Evolutionary conservation across 2,888 invertebrate genomes (phyloP).

Genomic region (Eupithecia subumbrata): DNA sequence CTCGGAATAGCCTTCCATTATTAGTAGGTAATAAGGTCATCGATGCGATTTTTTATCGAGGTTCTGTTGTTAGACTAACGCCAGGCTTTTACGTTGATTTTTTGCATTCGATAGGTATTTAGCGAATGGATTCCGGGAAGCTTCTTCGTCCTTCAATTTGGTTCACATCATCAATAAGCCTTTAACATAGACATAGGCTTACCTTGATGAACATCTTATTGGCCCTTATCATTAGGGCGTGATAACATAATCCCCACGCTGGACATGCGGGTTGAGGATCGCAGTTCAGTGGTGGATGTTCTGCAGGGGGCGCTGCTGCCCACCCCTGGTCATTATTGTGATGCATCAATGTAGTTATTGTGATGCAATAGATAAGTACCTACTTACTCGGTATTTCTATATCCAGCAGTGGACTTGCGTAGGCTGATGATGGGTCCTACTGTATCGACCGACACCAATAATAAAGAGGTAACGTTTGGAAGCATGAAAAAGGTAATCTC

Average conservation of each 20-base stretch:
- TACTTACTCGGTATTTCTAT: too few species aligned
- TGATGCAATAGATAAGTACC: too few species aligned
- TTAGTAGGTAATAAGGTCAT: background rate
- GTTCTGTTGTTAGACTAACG: background rate
- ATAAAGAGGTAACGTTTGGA: too few species aligned
- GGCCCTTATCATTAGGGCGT: background rate
- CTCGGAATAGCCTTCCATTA: background rate
- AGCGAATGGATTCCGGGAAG: background rate
- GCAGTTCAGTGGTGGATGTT: background rate
- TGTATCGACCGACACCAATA: too few species aligned
- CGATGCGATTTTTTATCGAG: background rate
- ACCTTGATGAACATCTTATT: background rate
- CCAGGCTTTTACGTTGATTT: background rate
- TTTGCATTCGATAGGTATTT: background rate
- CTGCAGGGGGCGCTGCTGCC: too few species aligned
- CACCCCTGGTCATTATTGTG: too few species aligned
- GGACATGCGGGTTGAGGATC: background rate
- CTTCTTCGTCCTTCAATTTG: background rate
- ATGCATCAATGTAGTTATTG: too few species aligned
- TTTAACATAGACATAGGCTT: background rate
- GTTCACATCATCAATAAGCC: background rate
- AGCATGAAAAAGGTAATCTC: too few species aligned
- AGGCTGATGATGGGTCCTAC: too few species aligned
- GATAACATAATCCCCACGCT: background rate
- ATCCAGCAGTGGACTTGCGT: too few species aligned